Evolutionary conservation across 92 coral and sea anemone genomes (phyloP).

Genomic region (Porites rus): DNA sequence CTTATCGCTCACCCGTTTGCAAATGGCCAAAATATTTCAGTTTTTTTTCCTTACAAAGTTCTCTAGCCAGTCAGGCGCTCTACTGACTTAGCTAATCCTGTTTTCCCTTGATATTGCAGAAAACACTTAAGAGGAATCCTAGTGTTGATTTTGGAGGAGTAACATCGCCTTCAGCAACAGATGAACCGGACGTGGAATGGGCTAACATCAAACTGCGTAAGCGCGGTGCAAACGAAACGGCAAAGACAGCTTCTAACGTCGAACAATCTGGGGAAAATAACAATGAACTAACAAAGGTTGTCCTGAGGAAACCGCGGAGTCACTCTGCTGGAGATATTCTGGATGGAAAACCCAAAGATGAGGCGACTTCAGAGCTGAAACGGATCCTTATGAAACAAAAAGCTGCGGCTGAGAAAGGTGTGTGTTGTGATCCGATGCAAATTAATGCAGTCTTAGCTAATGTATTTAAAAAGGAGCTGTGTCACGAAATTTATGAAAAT

Average conservation of each 20-base stretch:
- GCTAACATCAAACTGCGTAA: slow-evolving; percentile 80
- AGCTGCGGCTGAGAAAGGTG: slow-evolving; percentile 90
- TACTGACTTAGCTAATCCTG: too few species aligned
- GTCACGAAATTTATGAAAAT: too few species aligned
- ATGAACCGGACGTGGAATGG: slow-evolving; percentile 69
- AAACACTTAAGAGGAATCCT: slow-evolving; percentile 70
- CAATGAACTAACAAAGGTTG: slow-evolving; percentile 58
- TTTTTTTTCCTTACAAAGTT: too few species aligned
- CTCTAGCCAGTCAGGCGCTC: too few species aligned
- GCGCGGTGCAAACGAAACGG: slow-evolving; percentile 30
- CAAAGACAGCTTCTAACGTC: slow-evolving; percentile 19
- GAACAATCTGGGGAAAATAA: neutral
- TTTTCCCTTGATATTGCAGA: slow-evolving; percentile 32
- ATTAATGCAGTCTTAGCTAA: too few species aligned
- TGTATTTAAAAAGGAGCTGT: too few species aligned
- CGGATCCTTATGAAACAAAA: slow-evolving; percentile 81
- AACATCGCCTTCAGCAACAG: slow-evolving; percentile 9
- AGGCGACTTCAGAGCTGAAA: slow-evolving; percentile 78
- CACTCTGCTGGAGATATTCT: slow-evolving; percentile 87
- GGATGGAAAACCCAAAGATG: slow-evolving; percentile 67
- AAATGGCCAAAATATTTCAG: too few species aligned
- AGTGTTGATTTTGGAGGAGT: slow-evolving; percentile 40
- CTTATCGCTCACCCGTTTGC: too few species aligned
- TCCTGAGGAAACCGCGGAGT: slow-evolving; percentile 86
- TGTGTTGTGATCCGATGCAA: neutral